Base-by-base conservation (phyloP, 2,797 vertebrate species). In the Cebuella pygmaea region DNA sequence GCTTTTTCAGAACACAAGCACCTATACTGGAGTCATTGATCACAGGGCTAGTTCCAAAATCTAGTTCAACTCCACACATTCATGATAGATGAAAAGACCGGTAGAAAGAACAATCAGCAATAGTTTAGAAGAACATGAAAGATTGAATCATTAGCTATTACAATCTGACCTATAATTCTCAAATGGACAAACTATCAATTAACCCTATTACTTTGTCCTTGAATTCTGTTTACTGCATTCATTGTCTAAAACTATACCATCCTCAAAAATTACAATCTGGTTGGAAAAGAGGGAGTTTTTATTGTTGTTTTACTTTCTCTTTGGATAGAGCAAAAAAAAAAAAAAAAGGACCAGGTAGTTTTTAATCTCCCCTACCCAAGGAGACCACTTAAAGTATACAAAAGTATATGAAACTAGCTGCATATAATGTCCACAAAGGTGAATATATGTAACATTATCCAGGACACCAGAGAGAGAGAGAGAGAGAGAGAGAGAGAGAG, bases 161-260 rank as follows among this genome's bases (percentile, higher is more conserved):
- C 82, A 95, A 96, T 92, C 74, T 76, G 22, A 97, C 93, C 44
- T 91, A 11, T n/a, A 97, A 88, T 95, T 97, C 67, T 93, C 76
- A 83, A 94, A 55, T 89, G 96, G 52, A 48, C 84, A 95, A 96
- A 74, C 15, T 48, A 95, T 36, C 97, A 96, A 97, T 93, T 96
- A 96, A 96, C 36, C 57, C 59, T 84, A 85, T 61, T 82, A 95
- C 11, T 76, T 79, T n/a, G 7, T 14, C 80, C 67, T 57, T 86
- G 75, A 95, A 94, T 92, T 89, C 44, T 64, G 7, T 92, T 83
- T 78, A 92, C 50, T 86, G 70, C 17, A 36, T 78, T 93, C 72
- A 84, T 74, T 94, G 76, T 90, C 44, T 92, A 57, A 88, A 94
- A 91, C 46, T 10, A 90, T 15, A 15, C 4, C 76, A 83, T 7